Evolutionary conservation across 2,113 vertebrate genomes (phyloP), one percentile per base, ranked within the genome.

Genomic region (Chauna torquata): DNA sequence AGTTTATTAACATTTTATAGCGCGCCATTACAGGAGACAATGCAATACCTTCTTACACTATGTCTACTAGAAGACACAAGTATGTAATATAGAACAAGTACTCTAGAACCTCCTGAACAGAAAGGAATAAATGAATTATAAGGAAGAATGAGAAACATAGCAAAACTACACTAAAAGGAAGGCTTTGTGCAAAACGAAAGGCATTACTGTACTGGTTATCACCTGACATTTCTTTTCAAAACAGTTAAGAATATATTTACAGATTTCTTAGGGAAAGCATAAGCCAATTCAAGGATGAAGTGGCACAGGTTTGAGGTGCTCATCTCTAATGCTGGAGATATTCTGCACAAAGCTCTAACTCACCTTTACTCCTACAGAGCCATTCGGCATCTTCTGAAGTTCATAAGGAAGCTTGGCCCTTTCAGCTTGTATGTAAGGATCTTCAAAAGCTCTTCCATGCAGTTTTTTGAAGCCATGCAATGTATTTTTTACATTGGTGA

Each of bases 401-500:
- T 98, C 99, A 96, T 99, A 99, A 55, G 99, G 99, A 96, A 99
- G 98, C 94, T 98, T 99, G 89, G 97, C 95, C 94, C 98, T 99
- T 97, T 99, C 99, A 16, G 97, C 97, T 94, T 99, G 99, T 91
- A 99, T 98, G 94, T 98, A 98, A 22, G 98, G 98, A 96, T 99
- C 99, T 86, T 99, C 99, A 95, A 99, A 99, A 16, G 98, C 97
- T 96, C 99, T 98, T 71, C 99, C 99, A 28, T 99, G 99, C 96
- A 99, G 98, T 90, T 99, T 99, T 97, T 99, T 99, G 97, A 99
- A 99, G 74, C 99, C 98, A 94, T 99, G 99, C 38, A 99, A 94
- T 64, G 99, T 98, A 91, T 99, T 99, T 98, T 99, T 99, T 96
- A 99, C 98, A 72, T 99, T 99, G 70, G 99, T 99, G 96, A 99